Percentiles rank a stretch among this genome's conserved stretches.
These are phyloP conservation scores for Petrolisthes cinctipes DNA, from an alignment of 2,888 invertebrate species.

Conservation along the genomic window DNA sequence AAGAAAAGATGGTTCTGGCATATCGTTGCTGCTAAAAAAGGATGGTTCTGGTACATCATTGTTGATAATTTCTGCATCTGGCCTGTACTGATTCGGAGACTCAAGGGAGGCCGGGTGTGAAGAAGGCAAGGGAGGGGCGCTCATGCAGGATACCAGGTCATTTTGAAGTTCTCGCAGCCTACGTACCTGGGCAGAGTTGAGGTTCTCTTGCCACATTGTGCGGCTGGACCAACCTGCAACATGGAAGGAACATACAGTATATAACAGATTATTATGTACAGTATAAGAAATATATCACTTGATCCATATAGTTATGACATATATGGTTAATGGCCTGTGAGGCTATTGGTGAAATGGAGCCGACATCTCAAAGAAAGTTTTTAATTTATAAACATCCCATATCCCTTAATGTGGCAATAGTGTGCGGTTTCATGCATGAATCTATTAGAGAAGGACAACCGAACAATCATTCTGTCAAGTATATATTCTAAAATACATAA, in stretches of 20 bases:
- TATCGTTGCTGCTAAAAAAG: neutral
- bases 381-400: no score
- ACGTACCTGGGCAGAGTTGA: constrained; percentile 64
- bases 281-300: no score
- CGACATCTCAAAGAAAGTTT: no score
- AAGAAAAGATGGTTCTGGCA: constrained; percentile 1
- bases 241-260: neutral
- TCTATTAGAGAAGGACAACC: no score
- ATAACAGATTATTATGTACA: no score
- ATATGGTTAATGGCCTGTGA: no score
- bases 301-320: no score
- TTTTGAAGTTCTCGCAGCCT: constrained; percentile 59
- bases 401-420: no score
- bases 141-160: constrained; percentile 60
- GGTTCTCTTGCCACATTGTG: constrained; percentile 56
- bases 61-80: neutral
- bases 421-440: no score
- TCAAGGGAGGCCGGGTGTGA: constrained; percentile 6
- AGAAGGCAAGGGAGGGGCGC: constrained; percentile 29
- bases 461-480: no score
- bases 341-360: no score
- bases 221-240: constrained; percentile 64
- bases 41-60: neutral
- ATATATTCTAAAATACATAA: no score
- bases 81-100: neutral